Base-by-base conservation (phyloP, 2,113 vertebrate genomes). In the Oplegnathus fasciatus region DNA sequence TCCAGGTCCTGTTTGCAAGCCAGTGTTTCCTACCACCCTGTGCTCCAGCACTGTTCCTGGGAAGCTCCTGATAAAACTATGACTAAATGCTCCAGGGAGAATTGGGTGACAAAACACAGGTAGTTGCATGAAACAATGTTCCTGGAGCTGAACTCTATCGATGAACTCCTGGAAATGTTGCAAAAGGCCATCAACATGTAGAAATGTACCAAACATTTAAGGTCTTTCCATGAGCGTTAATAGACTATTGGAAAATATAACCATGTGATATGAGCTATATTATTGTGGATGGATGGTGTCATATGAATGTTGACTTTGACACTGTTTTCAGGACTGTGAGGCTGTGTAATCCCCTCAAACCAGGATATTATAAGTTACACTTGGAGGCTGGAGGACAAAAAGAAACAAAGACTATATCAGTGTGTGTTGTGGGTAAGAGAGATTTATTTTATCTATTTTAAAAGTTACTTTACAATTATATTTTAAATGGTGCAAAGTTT, bases 391-490 rank as follows among this genome's bases (percentile, higher is more conserved):
- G 94, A 73, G 94, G 93, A 11, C 60, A 64, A 1, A 83, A 83
- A 0, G 75, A 92, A 71, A 97, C 93, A 57, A 96, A 94, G 92
- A 95, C 34, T 42, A 94, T 98, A 78, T 96, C 90, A 1, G 87
- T 98, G 46, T 96, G 96, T 48, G 91, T 98, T 90, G 95, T 91
- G 90, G 96, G 98, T 99, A 95, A 96, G 97, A 80, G 14, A 62
- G 7, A 66, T 37, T 8, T 28, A 6, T 67, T 42, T 48, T 34
- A 0, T 32, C 11, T 34, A 1, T 55, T 37, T 20, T 46, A n/a
- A 64, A 67, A 10, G 5, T 44, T 26, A 10, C 1, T 13, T 44
- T 26, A 8, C 1, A 20, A 5, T 20, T 69, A 7, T 10, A 30
- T 37, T 54, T 77, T 2, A 42, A 24, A 46, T 30, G 1, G 2